Evolutionary conservation across 2,113 vertebrate genomes (phyloP).

Genomic region (Microcebus murinus): DNA sequence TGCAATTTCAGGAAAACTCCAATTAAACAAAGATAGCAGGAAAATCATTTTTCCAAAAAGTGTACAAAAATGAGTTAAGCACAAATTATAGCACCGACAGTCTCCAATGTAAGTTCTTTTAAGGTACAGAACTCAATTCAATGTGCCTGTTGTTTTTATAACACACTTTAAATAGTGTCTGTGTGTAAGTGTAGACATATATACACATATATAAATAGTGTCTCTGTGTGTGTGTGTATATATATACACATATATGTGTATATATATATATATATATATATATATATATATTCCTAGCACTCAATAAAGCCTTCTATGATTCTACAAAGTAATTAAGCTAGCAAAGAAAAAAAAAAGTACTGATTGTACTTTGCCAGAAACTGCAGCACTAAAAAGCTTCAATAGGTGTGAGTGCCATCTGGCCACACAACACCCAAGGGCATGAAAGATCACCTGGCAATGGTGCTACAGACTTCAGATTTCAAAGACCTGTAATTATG

Average conservation of each 20-base stretch:
- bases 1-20: not conserved
- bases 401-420: rapidly evolving
- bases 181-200: not conserved
- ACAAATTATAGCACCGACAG: not conserved
- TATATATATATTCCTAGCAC: not conserved
- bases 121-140: not conserved
- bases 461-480: not conserved
- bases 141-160: not conserved
- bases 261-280: rapidly evolving
- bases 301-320: not conserved
- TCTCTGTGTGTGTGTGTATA: not conserved
- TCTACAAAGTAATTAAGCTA: not conserved
- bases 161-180: not conserved
- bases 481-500: not conserved
- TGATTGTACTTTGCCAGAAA: not conserved
- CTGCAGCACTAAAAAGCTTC: not conserved
- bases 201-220: not conserved
- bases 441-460: not conserved
- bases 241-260: not conserved
- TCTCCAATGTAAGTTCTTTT: not conserved
- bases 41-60: not conserved
- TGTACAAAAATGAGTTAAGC: not conserved
- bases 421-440: not conserved
- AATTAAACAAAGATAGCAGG: not conserved
- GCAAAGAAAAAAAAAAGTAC: not conserved